Base-by-base conservation (phyloP, 2,888 invertebrate species). In the Euproctis similis region DNA sequence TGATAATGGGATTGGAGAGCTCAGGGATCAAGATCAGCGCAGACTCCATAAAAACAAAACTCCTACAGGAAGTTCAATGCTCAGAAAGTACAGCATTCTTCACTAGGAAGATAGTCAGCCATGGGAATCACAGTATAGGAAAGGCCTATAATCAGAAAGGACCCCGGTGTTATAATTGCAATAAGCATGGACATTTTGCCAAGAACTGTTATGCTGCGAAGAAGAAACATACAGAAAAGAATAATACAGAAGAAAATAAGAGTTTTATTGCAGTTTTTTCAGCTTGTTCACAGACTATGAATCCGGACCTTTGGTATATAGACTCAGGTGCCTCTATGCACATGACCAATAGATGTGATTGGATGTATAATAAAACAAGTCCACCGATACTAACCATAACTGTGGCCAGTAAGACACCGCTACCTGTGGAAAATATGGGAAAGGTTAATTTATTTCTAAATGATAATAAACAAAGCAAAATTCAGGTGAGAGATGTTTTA, bases 401-500 rank as follows among this genome's bases (percentile, higher is more conserved):
- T 9, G 46, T 48, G 3, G 49, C 48, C 11, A 43, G 37, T 24
- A 44, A 28, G 10, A 32, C 32, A 13, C 36, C 41, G 24, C 20
- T 51, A 19, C n/a, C 42, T 26, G 48, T 31, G 8, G 12, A 24
- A 12, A 9, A 9, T 16, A 20, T 24, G 19, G 31, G 31, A 14
- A 27, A 28, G 8, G 24, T 27, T 7, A 24, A 24, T 27, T 12
- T 28, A 9, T 16, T 16, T 3, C 2, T 43, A 1, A 17, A 37
- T 28, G 33, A 25, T 17, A 24, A 44, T 4, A 31, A 12, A 4
- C 9, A 13, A 36, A 21, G 30, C 4, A 38, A 25, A 11, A 43
- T 50, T 10, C 40, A 52, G 18, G 28, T 57, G n/a, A 43, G 28
- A 12, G 33, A 54, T 35, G 46, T 51, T 20, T 27, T 18, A 18